Base-by-base conservation (phyloP, 2,797 vertebrate genomes). In the Anguilla marmorata region DNA sequence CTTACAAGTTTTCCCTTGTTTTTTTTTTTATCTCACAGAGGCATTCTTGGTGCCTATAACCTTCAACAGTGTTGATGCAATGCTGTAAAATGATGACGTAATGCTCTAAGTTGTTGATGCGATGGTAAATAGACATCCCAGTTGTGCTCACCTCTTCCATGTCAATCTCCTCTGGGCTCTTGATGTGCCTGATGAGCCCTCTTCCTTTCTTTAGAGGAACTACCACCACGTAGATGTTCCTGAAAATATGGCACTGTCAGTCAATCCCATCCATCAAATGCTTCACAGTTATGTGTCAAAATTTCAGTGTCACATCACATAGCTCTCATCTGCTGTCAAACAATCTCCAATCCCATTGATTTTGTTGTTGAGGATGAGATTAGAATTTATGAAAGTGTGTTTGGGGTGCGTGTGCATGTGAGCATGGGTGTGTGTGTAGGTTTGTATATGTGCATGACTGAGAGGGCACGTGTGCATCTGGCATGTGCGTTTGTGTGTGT, bases 91-190 rank as follows among this genome's bases (percentile, higher is more conserved):
- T 3, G 60, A n/a, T 66, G 60, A 66, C 24, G 30, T 33, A 74
- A 74, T 33, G 30, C 30, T 74, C 9, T 37, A 30, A 74, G 30
- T 16, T 4, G 72, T 37, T 74, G 72, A 74, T 74, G 8, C 24
- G 5, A 74, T 33, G 27, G 2, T 74, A 37, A 37, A 74, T 19
- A 30, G 72, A 74, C 30, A 8, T 37, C 54, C 30, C 30, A 27
- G 45, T 2, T 56, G 69, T 87, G 89, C 96, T 94, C 93, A 99
- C 98, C 97, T 99, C 98, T 92, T 99, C 98, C 87, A 99, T 95
- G 93, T 99, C 98, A 98, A 99, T 99, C 93, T 99, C 98, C 90
- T 99, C 99, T 0, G 99, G 99, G 91, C 96, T 99, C 91, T 97
- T 98, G 90, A 96, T 94, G 0, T 97, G 96, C 88, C 95, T 96